Evolutionary conservation across 2,113 vertebrate genomes (phyloP).

Genomic region (Uropsilus gracilis): DNA sequence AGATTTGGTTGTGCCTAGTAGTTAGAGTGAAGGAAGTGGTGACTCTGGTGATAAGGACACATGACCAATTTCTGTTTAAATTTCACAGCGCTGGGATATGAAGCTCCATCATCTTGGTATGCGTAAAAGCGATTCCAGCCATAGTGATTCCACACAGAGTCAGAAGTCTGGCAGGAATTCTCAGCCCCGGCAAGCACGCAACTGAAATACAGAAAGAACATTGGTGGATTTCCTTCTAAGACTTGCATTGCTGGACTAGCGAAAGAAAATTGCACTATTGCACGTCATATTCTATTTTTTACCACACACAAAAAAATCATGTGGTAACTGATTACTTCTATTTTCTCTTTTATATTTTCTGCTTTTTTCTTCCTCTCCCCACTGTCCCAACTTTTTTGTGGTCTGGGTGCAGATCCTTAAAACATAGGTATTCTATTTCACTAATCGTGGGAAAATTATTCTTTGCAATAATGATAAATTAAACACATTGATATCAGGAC

Average conservation of each 20-base stretch:
- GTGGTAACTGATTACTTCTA: slow-evolving; percentile 85
- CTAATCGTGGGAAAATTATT: slow-evolving; percentile 76
- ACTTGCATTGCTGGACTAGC: slow-evolving; percentile 85
- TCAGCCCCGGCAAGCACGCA: slow-evolving; percentile 80
- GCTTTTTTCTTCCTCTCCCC: neutral
- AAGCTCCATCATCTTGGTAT: slow-evolving; percentile 86
- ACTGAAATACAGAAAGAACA: slow-evolving; percentile 44
- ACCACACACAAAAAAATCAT: slow-evolving; percentile 78
- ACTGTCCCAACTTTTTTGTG: slow-evolving; percentile 55
- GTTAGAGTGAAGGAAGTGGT: neutral
- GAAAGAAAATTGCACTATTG: slow-evolving; percentile 94
- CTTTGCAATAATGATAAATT: slow-evolving; percentile 74
- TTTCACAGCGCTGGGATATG: slow-evolving; percentile 89
- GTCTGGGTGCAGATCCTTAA: slow-evolving; percentile 74
- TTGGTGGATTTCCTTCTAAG: slow-evolving; percentile 80
- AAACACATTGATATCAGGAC: slow-evolving; percentile 42
- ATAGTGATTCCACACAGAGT: slow-evolving; percentile 72
- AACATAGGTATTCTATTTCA: slow-evolving; percentile 71
- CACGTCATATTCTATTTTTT: slow-evolving; percentile 89
- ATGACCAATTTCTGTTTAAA: slow-evolving; percentile 6
- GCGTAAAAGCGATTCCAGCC: slow-evolving; percentile 81
- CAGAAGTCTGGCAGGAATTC: slow-evolving; percentile 75
- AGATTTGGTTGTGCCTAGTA: neutral
- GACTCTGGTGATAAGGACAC: neutral
- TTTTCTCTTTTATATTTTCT: slow-evolving; percentile 82